phyloP scores from a whole-genome alignment of 2,113 vertebrate genomes.

The Salvelinus fontinalis region DNA sequence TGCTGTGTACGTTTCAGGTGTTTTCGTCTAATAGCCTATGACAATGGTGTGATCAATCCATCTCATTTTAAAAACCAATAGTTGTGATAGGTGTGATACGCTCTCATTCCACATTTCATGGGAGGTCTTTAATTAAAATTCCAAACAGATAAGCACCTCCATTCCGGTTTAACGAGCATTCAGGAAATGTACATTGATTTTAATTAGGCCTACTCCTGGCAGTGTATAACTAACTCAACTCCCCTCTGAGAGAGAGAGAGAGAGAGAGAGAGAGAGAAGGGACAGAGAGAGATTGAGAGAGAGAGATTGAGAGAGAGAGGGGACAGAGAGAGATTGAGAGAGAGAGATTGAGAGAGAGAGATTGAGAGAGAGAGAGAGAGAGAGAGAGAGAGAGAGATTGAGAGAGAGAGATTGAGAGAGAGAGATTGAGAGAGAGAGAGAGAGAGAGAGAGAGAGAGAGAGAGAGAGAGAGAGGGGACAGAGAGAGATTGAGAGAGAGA shows the following conservation, averaged over 20 bases:
- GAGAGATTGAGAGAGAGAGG: no score
- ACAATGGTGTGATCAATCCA: neutral
- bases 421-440: no score
- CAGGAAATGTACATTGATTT: slow-evolving; percentile 46
- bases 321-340: neutral
- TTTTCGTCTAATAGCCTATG: neutral
- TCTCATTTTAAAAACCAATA: neutral
- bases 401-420: no score
- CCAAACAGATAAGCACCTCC: slow-evolving; percentile 30
- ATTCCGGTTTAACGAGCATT: slow-evolving; percentile 45
- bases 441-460: no score
- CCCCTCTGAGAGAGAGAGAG: slow-evolving; percentile 1
- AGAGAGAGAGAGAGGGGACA: no score
- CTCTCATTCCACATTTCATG: slow-evolving; percentile 13
- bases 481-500: no score
- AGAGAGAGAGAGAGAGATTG: no score
- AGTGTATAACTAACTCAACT: slow-evolving; percentile 25
- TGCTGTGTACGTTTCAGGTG: neutral
- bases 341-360: neutral
- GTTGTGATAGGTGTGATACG: neutral
- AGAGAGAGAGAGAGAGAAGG: neutral
- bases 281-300: neutral
- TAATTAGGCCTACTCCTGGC: slow-evolving; percentile 46
- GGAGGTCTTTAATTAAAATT: slow-evolving; percentile 42
- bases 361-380: no score